A percentile compares a stretch with the other conserved stretches of the same genome.
Evolutionary conservation across 2,888 invertebrate species (phyloP).

Genomic region (Morpho deidamia): DNA sequence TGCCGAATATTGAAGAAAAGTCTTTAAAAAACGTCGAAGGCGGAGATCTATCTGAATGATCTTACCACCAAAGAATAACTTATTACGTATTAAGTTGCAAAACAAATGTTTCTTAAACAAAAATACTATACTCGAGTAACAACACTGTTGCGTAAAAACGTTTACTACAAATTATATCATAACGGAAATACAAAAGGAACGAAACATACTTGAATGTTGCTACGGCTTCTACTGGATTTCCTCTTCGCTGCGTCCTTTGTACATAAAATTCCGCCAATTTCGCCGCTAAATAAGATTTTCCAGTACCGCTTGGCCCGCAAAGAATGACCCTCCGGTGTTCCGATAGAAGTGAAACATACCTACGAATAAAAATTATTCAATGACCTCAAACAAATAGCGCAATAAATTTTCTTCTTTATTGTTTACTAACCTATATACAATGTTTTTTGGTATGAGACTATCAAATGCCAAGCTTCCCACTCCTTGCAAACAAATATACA

Average conservation of each 20-base stretch:
- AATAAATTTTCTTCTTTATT: neutral
- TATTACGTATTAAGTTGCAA: neutral
- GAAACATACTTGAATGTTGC: constrained; percentile 92
- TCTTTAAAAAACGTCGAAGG: no score
- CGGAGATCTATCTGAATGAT: no score
- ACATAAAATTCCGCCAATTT: constrained; percentile 96
- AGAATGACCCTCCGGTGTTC: constrained; percentile 96
- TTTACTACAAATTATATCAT: neutral
- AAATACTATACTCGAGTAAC: no score
- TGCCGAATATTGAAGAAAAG: no score
- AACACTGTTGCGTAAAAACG: no score
- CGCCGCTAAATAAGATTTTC: constrained; percentile 97
- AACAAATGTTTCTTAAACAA: no score
- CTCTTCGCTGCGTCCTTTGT: constrained; percentile 86
- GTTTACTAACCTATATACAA: constrained; percentile 87
- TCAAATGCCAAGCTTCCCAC: constrained; percentile 94
- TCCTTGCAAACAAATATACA: constrained; percentile 93
- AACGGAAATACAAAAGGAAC: constrained; percentile 6
- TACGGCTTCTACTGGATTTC: constrained; percentile 91
- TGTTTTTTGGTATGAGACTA: constrained; percentile 96
- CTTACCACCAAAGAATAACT: neutral
- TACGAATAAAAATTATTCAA: constrained; percentile 28
- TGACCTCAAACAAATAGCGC: neutral
- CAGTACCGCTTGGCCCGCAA: constrained; percentile 97
- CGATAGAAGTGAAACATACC: constrained; percentile 90